Evolutionary conservation across 2,113 vertebrate genomes (phyloP).

Genomic region (Nothoprocta pentlandii): DNA sequence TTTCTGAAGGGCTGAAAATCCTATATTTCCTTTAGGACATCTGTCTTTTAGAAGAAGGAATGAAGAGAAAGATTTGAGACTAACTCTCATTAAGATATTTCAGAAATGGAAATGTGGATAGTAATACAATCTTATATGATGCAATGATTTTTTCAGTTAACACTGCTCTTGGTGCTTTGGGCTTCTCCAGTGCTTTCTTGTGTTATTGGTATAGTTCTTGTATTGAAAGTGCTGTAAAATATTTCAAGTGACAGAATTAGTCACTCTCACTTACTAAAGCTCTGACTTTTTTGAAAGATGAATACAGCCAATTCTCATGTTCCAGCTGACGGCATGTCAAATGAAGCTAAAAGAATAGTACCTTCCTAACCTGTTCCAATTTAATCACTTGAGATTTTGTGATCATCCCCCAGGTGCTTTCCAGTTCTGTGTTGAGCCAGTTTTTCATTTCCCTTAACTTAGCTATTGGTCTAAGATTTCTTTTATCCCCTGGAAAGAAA

Average conservation of each 20-base stretch:
- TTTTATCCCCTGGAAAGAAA: not conserved
- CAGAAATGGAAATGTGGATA: not conserved
- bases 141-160: slow-evolving; percentile 1
- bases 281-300: not conserved
- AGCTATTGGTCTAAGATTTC: not conserved
- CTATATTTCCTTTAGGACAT: not conserved
- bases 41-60: not conserved
- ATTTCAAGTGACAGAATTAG: slow-evolving; percentile 15
- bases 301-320: not conserved
- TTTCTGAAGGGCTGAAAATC: too few relatives aligned
- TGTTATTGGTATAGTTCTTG: not conserved
- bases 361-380: not conserved
- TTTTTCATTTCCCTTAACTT: not conserved
- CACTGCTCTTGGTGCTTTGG: not conserved
- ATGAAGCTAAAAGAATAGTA: not conserved
- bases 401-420: not conserved
- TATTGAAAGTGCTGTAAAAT: slow-evolving; percentile 3
- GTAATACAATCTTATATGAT: not conserved
- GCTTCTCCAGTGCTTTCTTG: not conserved
- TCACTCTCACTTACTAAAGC: not conserved
- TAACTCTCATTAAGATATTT: not conserved
- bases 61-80: not conserved
- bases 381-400: not conserved
- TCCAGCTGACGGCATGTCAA: not conserved
- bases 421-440: not conserved